Base-by-base conservation (phyloP, 2,797 vertebrate species). In the Sebastes taczanowskii region DNA sequence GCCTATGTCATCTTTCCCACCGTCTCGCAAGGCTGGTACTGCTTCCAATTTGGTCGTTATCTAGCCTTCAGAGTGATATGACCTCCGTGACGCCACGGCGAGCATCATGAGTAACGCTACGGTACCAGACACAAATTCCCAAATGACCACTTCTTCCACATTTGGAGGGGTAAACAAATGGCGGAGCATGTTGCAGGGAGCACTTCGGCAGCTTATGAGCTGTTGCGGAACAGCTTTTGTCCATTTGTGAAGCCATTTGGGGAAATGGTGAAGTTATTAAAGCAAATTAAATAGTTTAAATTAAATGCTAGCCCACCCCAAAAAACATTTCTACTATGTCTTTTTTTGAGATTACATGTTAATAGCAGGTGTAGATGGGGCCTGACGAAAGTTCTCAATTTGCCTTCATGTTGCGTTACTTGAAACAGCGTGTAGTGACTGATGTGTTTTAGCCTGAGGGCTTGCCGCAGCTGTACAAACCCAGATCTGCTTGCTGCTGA, bases 1-100 rank as follows among this genome's bases (percentile, higher is more conserved):
- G 63, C 58, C 71, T 8, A 38, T 86, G 88, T 79, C 86, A 86
- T 78, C 72, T 60, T 67, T 63, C 81, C 84, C 72, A 74, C 42
- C 52, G 78, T 84, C 72, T 68, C 11, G 62, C 18, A 1, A 66
- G 60, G 52, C 84, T 82, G 74, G 27, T 85, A 77, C 85, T 14
- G 65, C 69, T 77, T 88, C 72, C 79, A 73, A 70, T 80, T 60
- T 77, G 69, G 52, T 62, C 2, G n/a, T 80, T 80, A 80, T 89
- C 76, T 68, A 58, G 60, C 63, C 60, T 62, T 82, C 61, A 23
- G 60, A 77, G 65, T 32, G 67, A 72, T 11, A 8, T 52, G 70
- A 84, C 72, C 84, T 86, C 32, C 30, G 6, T 35, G 71, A 74
- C 5, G 66, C 49, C 27, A 1, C 42, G 11, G 49, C 3, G 38